phyloP scores from a whole-genome alignment of 2,888 invertebrate genomes.

The Scaptomyza cyrtandrae region DNA sequence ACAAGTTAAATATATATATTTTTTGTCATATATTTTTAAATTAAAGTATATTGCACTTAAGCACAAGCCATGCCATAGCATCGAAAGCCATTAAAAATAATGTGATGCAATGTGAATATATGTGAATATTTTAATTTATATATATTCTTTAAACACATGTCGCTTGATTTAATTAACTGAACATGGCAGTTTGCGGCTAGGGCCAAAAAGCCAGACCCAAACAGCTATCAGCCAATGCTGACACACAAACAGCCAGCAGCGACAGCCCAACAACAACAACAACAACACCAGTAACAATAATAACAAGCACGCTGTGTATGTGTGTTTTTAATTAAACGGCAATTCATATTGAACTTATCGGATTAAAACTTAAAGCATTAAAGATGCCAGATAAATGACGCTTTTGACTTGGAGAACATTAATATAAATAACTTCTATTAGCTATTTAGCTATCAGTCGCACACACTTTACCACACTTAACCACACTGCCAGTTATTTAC shows the following conservation, averaged over 20 bases:
- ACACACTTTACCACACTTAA: conserved; percentile 10
- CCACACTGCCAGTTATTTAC: conserved; percentile 61
- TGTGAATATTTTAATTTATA: conserved; percentile 57
- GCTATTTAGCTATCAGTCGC: conserved; percentile 30
- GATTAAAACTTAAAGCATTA: conserved; percentile 36
- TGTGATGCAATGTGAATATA: conserved; percentile 57
- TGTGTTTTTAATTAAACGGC: conserved; percentile 66
- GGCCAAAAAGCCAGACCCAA: conserved; percentile 15
- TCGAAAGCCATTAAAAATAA: conserved; percentile 54
- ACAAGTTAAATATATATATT: background rate
- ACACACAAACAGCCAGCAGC: conserved; percentile 48
- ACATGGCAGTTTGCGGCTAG: conserved; percentile 60
- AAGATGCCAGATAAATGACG: conserved; percentile 14
- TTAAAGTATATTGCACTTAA: conserved; percentile 9
- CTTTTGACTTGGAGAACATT: background rate
- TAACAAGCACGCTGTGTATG: conserved; percentile 11
- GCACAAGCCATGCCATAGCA: conserved; percentile 4
- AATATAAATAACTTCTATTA: conserved; percentile 28
- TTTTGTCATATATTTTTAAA: background rate
- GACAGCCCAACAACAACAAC: conserved; percentile 7
- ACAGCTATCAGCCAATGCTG: conserved; percentile 37
- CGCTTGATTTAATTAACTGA: conserved; percentile 75
- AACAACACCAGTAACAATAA: no score
- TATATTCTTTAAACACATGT: conserved; percentile 58
- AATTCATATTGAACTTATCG: conserved; percentile 37